Evolutionary conservation across 1,140 invertebrate species (phyloP), one percentile per base, ranked within the genome.

Genomic region (Musca domestica): DNA sequence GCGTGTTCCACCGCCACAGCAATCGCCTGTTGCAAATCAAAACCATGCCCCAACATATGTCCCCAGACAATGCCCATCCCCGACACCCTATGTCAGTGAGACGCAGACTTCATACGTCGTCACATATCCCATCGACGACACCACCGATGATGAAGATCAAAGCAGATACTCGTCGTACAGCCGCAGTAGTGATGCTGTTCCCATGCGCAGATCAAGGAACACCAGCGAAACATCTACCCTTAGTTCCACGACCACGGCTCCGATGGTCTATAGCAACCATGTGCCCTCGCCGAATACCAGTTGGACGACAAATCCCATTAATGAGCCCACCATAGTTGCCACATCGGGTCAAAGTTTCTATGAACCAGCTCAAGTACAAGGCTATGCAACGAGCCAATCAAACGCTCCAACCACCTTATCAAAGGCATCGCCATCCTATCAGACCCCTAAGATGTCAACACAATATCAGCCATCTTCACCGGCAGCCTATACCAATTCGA

Each of bases 291-390:
- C 70, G 0, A 74, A 71, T 66, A 75, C 77, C 7, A 80, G 73
- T 64, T 80, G 77, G 77, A 79, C 77, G 22, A 70, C 75, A 2
- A 80, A 80, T 76, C 77, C 77, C 0, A 71, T 75, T 19, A 68
- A 74, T 77, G 41, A 64, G 14, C 20, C 20, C 6, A 48, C 34
- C 4, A 41, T 41, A 7, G 34, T 41, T 12, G 2, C 34, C 6
- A 10, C 34, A 10, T 2, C 34, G 12, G 34, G 34, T 41, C 34
- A 41, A 41, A 41, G 2, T 12, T 41, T 10, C 34, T 41, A 41
- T 41, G 34, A 41, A 12, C 10, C 34, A 41, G 34, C 10, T 5
- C 10, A 5, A 5, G 12, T 10, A 7, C 34, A 41, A 41, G 12
- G 12, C 10, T 41, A 41, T 41, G 4, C 34, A 9, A n/a, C n/a